These are phyloP conservation scores for Euthynnus affinis DNA, from an alignment of 2,797 vertebrate genomes.

Conservation along the genomic window DNA sequence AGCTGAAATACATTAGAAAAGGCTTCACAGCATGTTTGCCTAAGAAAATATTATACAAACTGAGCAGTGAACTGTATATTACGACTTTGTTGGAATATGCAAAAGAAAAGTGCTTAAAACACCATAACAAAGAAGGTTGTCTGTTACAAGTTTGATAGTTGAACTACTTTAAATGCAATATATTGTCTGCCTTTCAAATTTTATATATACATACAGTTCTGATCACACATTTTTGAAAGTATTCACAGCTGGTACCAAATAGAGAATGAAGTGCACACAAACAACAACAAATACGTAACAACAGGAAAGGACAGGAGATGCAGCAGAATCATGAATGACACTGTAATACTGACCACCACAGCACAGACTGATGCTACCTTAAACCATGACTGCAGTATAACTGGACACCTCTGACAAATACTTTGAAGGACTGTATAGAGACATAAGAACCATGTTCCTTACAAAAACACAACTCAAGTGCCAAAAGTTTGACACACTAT, in stretches of 20 bases:
- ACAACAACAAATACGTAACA: not conserved
- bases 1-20: no score
- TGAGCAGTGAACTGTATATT: no score
- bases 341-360: not conserved
- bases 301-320: not conserved
- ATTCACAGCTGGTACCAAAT: not conserved
- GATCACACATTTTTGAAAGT: slow-evolving; percentile 8
- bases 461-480: not conserved
- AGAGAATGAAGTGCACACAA: slow-evolving; percentile 19
- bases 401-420: not conserved
- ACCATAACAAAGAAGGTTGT: no score
- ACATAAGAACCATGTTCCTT: not conserved
- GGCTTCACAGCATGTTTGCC: no score
- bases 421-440: not conserved
- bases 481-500: not conserved
- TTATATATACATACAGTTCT: not conserved
- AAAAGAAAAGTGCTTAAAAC: no score
- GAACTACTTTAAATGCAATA: no score
- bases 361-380: not conserved
- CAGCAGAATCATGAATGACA: not conserved
- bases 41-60: no score
- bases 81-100: no score
- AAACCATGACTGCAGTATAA: not conserved
- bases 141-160: no score
- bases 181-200: no score